Evolutionary conservation across 2,888 invertebrate species (phyloP).

Genomic region (Volucella inanis): DNA sequence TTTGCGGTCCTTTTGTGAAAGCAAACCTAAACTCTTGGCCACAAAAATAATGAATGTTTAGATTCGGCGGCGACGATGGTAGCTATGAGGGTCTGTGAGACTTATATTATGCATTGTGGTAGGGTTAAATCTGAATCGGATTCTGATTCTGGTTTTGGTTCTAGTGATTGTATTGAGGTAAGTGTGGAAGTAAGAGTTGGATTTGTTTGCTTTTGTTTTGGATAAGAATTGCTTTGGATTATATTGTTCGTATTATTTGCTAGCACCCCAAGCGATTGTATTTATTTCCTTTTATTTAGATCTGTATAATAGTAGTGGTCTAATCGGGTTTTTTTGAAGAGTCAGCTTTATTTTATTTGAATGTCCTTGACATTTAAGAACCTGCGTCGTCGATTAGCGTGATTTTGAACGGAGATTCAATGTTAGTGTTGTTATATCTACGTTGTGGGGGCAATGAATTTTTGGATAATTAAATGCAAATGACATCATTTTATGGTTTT

Average conservation of each 20-base stretch:
- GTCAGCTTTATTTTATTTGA: background rate
- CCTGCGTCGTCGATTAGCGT: background rate
- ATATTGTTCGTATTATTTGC: conserved; percentile 11
- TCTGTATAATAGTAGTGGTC: background rate
- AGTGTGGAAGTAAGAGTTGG: background rate
- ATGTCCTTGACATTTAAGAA: conserved; percentile 16
- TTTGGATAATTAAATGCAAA: background rate
- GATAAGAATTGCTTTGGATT: conserved; percentile 14
- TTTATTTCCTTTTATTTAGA: background rate
- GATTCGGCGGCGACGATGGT: conserved; percentile 5
- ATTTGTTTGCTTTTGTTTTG: conserved; percentile 1
- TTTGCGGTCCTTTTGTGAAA: conserved; percentile 29
- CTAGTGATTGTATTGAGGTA: background rate
- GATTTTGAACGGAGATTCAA: too few relatives aligned
- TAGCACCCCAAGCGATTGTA: conserved; percentile 10
- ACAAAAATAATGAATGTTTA: conserved; percentile 52
- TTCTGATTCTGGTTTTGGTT: conserved; percentile 28
- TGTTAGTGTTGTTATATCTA: too few relatives aligned
- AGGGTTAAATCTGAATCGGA: background rate
- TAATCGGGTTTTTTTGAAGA: background rate
- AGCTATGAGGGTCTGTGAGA: too few relatives aligned
- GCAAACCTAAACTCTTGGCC: background rate
- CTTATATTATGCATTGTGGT: conserved; percentile 3
- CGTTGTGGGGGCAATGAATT: background rate
- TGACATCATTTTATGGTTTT: too few relatives aligned